phyloP scores from a whole-genome alignment of 2,797 vertebrate species.

The Nothura maculosa region DNA sequence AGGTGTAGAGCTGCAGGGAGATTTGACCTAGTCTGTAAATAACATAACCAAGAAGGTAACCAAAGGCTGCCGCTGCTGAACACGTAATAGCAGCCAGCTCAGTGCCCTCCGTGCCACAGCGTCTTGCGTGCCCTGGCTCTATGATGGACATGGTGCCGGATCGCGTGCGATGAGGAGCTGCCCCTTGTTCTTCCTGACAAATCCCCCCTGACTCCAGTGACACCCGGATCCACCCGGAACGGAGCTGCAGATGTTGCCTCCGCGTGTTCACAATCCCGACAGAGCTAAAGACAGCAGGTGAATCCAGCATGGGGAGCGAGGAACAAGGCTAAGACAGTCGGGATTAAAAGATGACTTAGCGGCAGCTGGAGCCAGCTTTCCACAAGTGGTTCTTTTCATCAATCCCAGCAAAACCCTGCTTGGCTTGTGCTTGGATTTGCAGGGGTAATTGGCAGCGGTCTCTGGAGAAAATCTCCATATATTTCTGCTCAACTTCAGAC shows the following conservation, averaged over 20 bases:
- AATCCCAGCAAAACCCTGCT: neutral
- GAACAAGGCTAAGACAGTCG: rapidly evolving
- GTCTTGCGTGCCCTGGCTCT: neutral
- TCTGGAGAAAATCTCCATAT: neutral
- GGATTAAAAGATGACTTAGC: neutral
- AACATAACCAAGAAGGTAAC: rapidly evolving
- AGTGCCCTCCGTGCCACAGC: rapidly evolving
- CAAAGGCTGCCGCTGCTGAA: rapidly evolving
- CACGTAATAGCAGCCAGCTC: rapidly evolving
- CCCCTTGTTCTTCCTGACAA: neutral
- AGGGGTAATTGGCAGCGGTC: neutral
- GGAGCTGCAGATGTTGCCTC: neutral
- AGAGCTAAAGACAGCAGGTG: neutral
- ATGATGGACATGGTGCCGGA: neutral
- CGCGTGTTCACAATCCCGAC: neutral
- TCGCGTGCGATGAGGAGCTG: neutral
- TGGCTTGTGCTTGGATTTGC: neutral
- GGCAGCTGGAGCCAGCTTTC: neutral
- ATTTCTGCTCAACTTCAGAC: neutral
- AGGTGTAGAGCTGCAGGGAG: neutral
- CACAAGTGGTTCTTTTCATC: neutral
- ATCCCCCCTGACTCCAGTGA: neutral
- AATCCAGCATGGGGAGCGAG: rapidly evolving
- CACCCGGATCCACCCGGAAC: neutral
- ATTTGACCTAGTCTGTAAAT: neutral